Evolutionary conservation across 2,888 invertebrate genomes (phyloP).

Genomic region (Catonia carolina): DNA sequence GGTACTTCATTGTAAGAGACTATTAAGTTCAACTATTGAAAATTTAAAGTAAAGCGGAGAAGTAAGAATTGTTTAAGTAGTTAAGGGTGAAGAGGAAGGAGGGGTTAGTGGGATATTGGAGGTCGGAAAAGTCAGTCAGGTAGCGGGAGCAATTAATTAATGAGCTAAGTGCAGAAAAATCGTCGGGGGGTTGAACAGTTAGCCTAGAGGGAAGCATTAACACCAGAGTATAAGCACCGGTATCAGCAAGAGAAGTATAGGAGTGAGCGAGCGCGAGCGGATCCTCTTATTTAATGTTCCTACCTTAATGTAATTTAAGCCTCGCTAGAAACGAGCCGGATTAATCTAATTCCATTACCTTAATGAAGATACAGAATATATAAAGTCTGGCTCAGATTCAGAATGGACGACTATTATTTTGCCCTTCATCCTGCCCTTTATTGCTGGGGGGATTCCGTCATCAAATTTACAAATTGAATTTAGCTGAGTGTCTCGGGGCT

Average conservation of each 20-base stretch:
- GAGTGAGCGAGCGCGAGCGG: slow-evolving; percentile 1
- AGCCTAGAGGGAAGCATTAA: slow-evolving; percentile 1
- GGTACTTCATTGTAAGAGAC: too few relatives aligned
- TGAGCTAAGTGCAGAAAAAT: slow-evolving; percentile 25
- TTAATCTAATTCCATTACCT: slow-evolving; percentile 52
- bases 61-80: too few relatives aligned
- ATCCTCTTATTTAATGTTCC: slow-evolving; percentile 17
- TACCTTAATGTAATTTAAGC: slow-evolving; percentile 30
- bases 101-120: too few relatives aligned
- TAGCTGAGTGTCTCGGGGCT: slow-evolving; percentile 13
- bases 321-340: slow-evolving; percentile 31
- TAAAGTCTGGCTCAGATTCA: slow-evolving; percentile 20
- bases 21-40: too few relatives aligned
- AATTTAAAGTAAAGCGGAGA: too few relatives aligned
- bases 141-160: slow-evolving; percentile 23
- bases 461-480: slow-evolving; percentile 27
- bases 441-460: slow-evolving; percentile 17
- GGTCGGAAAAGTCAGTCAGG: not conserved
- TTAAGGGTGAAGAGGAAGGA: too few relatives aligned
- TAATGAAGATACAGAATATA: slow-evolving; percentile 50
- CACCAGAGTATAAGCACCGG: too few relatives aligned
- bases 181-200: slow-evolving; percentile 7
- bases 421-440: slow-evolving; percentile 11
- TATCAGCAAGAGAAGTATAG: too few relatives aligned
- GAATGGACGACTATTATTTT: slow-evolving; percentile 15